These are phyloP conservation scores for Desoria tigrina DNA, from an alignment of 2,888 invertebrate species.

Conservation along the genomic window DNA sequence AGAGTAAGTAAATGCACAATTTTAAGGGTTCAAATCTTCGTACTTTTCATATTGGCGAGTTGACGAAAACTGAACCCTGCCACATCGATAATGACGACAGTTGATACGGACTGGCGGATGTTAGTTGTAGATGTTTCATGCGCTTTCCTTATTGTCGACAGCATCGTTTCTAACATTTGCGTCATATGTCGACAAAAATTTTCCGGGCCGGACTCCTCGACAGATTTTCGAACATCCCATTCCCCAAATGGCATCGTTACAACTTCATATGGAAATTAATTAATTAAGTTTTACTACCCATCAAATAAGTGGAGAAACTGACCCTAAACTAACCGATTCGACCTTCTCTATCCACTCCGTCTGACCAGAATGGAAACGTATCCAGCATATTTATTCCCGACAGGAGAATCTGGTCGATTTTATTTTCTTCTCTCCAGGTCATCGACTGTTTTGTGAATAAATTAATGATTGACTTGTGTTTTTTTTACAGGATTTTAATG, in stretches of 20 bases:
- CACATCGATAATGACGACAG: conserved; percentile 22
- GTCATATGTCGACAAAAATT: conserved; percentile 21
- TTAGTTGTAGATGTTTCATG: conserved; percentile 9
- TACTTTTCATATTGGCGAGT: conserved; percentile 40
- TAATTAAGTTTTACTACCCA: not conserved
- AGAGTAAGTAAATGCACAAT: not conserved
- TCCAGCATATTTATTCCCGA: conserved; percentile 16
- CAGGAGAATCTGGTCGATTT: conserved; percentile 26
- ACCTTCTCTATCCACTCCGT: conserved; percentile 30
- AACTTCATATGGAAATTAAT: conserved; percentile 1
- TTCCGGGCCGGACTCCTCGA: conserved; percentile 20
- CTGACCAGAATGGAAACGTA: conserved; percentile 33
- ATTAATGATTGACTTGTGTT: too few species aligned
- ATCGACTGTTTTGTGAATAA: conserved; percentile 21
- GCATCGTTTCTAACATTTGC: conserved; percentile 25
- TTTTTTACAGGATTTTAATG: too few species aligned
- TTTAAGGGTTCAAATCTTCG: not conserved
- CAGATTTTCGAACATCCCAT: conserved; percentile 35
- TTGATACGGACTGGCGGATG: conserved; percentile 9
- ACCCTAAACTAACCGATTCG: conserved; percentile 24
- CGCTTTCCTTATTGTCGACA: not conserved
- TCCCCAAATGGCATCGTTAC: conserved; percentile 15
- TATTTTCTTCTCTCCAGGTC: conserved; percentile 38
- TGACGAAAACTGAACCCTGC: conserved; percentile 30
- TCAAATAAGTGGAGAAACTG: too few species aligned